A percentile compares a stretch with the other conserved stretches of the same genome.
Evolutionary conservation across 2,888 invertebrate species (phyloP).

Genomic region (Ennomos quercinarius): DNA sequence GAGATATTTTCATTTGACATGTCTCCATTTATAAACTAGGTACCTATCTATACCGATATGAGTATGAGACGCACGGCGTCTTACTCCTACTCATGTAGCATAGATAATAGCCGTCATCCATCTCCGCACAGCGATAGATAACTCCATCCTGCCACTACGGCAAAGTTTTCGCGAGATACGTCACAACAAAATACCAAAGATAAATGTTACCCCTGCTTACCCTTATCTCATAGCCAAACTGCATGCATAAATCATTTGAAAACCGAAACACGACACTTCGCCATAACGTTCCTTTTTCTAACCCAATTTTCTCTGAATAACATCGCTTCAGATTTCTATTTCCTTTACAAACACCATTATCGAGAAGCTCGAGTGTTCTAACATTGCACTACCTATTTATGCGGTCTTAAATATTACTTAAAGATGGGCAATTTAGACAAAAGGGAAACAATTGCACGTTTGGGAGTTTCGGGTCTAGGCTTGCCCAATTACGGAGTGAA

Average conservation of each 20-base stretch:
- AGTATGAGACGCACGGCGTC: no score
- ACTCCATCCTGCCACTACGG: slow-evolving; percentile 13
- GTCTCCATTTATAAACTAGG: no score
- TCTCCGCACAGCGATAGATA: slow-evolving; percentile 17
- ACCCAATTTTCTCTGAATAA: slow-evolving; percentile 7
- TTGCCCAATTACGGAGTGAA: slow-evolving; percentile 31
- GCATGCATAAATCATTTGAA: slow-evolving; percentile 36
- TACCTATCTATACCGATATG: no score
- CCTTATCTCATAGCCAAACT: slow-evolving; percentile 19
- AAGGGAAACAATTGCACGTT: slow-evolving; percentile 40
- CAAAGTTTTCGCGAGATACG: slow-evolving; percentile 32
- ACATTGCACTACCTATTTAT: slow-evolving; percentile 19
- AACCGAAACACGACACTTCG: slow-evolving; percentile 27
- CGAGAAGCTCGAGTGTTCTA: slow-evolving; percentile 19
- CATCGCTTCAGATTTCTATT: slow-evolving; percentile 22
- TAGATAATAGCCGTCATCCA: slow-evolving; percentile 15
- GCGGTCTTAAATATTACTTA: slow-evolving; percentile 39
- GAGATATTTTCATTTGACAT: no score
- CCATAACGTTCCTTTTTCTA: slow-evolving; percentile 24
- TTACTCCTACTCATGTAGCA: background rate
- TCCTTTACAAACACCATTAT: slow-evolving; percentile 27
- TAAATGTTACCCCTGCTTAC: slow-evolving; percentile 12
- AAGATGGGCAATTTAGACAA: slow-evolving; percentile 41
- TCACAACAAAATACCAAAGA: slow-evolving; percentile 35
- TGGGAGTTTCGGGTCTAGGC: slow-evolving; percentile 31